Conservation (phyloP, 2,888 invertebrate species). For the Agonopterix alstromeriana region DNA sequence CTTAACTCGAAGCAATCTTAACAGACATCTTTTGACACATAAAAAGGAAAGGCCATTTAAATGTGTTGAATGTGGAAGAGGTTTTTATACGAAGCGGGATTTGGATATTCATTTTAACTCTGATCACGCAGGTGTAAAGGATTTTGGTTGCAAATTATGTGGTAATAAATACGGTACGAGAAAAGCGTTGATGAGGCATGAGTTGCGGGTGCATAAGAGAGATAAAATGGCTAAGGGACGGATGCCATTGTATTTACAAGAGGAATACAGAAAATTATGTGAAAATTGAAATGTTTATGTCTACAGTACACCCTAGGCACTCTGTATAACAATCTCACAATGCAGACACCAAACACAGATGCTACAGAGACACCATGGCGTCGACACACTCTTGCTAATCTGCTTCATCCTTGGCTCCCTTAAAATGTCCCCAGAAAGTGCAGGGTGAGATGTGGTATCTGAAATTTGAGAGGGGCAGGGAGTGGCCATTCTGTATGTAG, state of each 20-base stretch:
- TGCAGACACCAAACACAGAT: too few species aligned
- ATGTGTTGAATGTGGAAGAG: conserved; percentile 42
- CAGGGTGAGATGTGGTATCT: too few species aligned
- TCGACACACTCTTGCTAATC: too few species aligned
- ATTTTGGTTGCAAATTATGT: conserved; percentile 40
- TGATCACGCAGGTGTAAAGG: conserved; percentile 46
- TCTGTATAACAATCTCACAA: too few species aligned
- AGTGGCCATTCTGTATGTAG: too few species aligned
- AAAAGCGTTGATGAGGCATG: conserved; percentile 50
- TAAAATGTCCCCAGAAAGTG: too few species aligned
- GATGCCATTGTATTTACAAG: conserved; percentile 50
- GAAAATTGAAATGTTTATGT: not conserved
- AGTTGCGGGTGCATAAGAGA: conserved; percentile 47
- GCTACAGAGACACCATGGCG: too few species aligned
- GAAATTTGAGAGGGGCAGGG: too few species aligned
- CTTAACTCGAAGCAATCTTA: conserved; percentile 47
- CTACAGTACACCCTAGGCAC: too few species aligned
- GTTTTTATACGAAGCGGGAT: conserved; percentile 42
- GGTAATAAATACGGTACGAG: conserved; percentile 47
- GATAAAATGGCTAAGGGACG: conserved; percentile 49
- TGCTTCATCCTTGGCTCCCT: too few species aligned
- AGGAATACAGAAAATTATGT: conserved; percentile 26
- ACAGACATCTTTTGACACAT: conserved; percentile 47
- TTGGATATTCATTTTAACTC: conserved; percentile 41
- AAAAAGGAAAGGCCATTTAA: conserved; percentile 40